Evolutionary conservation across 2,113 vertebrate species (phyloP), one percentile per base, ranked within the genome.

Genomic region (Thomomys bottae): DNA sequence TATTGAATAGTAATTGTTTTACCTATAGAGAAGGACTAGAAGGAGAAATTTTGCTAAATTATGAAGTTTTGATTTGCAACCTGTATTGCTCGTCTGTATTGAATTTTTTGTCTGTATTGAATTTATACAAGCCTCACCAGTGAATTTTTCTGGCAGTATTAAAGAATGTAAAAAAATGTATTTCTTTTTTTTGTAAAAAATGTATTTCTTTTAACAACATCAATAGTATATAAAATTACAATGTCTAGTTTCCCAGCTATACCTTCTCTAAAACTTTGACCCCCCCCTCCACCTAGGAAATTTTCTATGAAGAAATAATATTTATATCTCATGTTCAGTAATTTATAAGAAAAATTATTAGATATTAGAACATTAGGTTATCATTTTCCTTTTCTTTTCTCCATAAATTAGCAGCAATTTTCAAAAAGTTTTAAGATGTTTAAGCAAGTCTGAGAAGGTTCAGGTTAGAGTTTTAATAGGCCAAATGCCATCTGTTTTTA

Each of bases 401-500:
- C 20, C 84, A 0, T 78, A 75, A 92, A 71, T 40, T 87, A 75
- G 34, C 32, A 66, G 42, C 23, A 38, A 66, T 30, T 54, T 2
- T 20, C 61, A 64, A 49, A 59, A 94, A 90, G 45, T 89, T 92
- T 76, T 81, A 68, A 94, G 54, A 67, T 20, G 94, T 97, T 94
- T 72, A 85, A 92, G 83, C 96, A 96, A 85, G 87, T 94, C 89
- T 81, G 94, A 78, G 86, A 92, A 96, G 93, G 89, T 90, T 96
- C 95, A 89, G 84, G 84, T 92, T 96, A 66, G 70, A 63, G n/a
- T 92, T 97, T 96, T 96, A 96, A 93, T 96, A 97, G 97, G 97
- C 97, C 91, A 42, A 96, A 96, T 94, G 94, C 97, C 98, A 98
- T 98, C 97, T 98, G 98, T 96, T 98, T 96, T 89, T 97, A 94